Evolutionary conservation across 2,888 invertebrate genomes (phyloP), one percentile per base, ranked within the genome.

Genomic region (Meiosimyza platycephala): DNA sequence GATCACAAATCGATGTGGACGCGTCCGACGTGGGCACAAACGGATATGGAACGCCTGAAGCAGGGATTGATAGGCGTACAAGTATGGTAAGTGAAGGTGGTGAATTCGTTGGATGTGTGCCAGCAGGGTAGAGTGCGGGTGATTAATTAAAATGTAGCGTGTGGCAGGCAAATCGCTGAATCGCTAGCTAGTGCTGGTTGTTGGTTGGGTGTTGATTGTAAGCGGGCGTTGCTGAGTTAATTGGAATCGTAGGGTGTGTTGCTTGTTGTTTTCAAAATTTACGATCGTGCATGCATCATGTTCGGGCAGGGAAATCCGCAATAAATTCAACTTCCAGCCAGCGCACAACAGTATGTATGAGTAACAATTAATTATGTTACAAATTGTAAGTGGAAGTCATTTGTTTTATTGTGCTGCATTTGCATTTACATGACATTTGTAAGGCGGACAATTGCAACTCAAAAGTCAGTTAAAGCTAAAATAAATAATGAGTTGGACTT

Each of bases 41-140:
- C 97, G 40, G 97, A 97, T 87, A 93, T 97, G 81, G 93, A 94
- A 74, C 90, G 96, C 82, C 89, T 96, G 80, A 90, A 92, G 81
- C 90, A 92, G 80, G 96, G 96, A 74, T 91, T 93, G 84, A 92
- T 97, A 73, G 96, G 96, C 75, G 97, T 96, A 78, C 97, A 97
- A 90, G 94, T 95, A 86, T 95, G 95, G 95, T 87, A 79, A 85
- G 85, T 81, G 63, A 9, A 5, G 18, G 16, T 18, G 63, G 16
- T 22, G 55, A 55, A 55, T n/a, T 63, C 1, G 1, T 11, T 48
- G 48, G 12, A 48, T 48, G 48, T 11, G 3, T 63, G 62, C 15
- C n/a, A 16, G 28, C 28, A 40, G 40, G 40, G 40, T 40, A 9
- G 40, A 6, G 18, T n/a, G 47, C 28, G 47, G 15, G 16, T 5